Evolutionary conservation across 37 sponge, comb jelly and placozoan species (phyloP), one percentile per base, ranked within the genome.

Genomic region (Aplysina aerophoba): DNA sequence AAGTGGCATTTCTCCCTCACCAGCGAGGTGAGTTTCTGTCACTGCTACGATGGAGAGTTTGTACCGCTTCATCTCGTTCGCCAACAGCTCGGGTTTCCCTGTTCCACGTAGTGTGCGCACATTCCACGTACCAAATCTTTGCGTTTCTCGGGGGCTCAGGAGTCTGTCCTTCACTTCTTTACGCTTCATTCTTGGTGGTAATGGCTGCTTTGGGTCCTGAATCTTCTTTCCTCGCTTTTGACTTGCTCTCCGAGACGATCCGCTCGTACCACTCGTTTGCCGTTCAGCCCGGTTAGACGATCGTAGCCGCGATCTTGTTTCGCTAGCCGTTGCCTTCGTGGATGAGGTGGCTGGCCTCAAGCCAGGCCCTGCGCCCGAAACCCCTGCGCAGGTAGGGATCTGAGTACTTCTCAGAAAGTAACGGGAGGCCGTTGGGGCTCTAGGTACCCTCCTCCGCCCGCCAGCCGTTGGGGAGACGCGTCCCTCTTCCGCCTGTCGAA

Each of bases 91-190:
- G 27, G 69, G 69, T 22, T 67, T 67, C 15, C 69, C 69, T 27
- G n/a, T 25, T 13, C 69, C 69, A 67, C 69, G n/a, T 25, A 67
- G 69, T 24, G 69, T 67, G 69, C 27, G 28, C 19, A 67, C 69
- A 67, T 67, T 67, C 69, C 69, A 67, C 27, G 69, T 67, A 24
- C 69, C 69, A 67, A 67, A 67, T 22, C 69, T 16, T 67, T 67
- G 69, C n/a, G 28, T 27, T n/a, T 67, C 69, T 67, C 69, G 69
- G n/a, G 69, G 69, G 69, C 69, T 67, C 69, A 67, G 69, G 19
- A 67, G 69, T 67, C 69, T 67, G n/a, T 67, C 27, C 69, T 67
- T 67, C 13, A 67, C 22, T 67, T 67, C 69, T 67, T 13, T 67
- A 24, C 69, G n/a, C 69, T 67, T 67, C 69, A 14, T n/a, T n/a